phyloP scores from a whole-genome alignment of 1,140 invertebrate species.

The Trachymyrmex septentrionalis region DNA sequence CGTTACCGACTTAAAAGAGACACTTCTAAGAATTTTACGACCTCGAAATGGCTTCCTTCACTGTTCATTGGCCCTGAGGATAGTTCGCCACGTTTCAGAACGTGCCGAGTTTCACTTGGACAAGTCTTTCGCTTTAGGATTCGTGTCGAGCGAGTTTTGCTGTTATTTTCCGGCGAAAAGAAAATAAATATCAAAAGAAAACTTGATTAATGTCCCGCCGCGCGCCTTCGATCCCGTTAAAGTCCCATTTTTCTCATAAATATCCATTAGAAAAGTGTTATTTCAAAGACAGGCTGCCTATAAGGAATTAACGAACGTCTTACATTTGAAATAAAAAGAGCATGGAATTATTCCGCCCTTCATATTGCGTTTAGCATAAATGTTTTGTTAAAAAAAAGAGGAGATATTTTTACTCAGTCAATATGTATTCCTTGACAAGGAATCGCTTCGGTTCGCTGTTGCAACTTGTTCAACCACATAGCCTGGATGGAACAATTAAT shows the following conservation, averaged over 20 bases:
- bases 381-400: neutral
- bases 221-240: constrained; percentile 29
- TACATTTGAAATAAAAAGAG: constrained; percentile 40
- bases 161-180: neutral
- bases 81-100: constrained; percentile 28
- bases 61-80: neutral
- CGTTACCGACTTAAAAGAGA: constrained; percentile 20
- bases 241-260: constrained; percentile 14
- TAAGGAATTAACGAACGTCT: constrained; percentile 29
- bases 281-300: neutral
- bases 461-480: neutral
- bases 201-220: constrained; percentile 45
- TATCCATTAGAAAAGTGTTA: neutral
- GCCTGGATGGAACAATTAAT: neutral
- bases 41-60: constrained; percentile 17
- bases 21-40: constrained; percentile 35
- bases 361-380: neutral
- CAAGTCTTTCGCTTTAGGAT: constrained; percentile 30
- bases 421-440: neutral
- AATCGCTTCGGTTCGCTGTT: neutral
- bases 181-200: constrained; percentile 25
- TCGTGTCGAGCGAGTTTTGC: constrained; percentile 25
- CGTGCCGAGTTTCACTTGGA: neutral
- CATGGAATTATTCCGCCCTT: constrained; percentile 2
- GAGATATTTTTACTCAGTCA: neutral